Base-by-base conservation (phyloP, 2,113 vertebrate genomes). In the Aplodontia rufa region DNA sequence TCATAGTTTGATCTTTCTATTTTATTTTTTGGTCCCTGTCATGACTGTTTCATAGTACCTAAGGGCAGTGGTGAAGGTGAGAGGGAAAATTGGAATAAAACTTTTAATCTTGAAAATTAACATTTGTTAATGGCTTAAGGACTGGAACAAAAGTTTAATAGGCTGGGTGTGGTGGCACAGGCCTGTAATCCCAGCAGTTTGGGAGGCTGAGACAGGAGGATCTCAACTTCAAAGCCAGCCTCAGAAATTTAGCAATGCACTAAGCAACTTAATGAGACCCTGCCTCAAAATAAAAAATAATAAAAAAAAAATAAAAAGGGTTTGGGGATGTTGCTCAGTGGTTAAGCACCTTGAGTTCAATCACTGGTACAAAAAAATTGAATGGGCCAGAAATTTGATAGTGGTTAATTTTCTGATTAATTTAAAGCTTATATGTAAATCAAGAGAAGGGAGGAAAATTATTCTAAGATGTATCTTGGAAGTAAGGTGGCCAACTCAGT, bases 381-480 rank as follows among this genome's bases (percentile, higher is more conserved):
- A 72, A 79, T 22, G 69, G 69, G 37, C 45, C 76, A 91, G 49
- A 92, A 89, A 84, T 20, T 17, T 40, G n/a, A n/a, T 30, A 24
- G 1, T 45, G 51, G 28, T 51, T 64, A 87, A 78, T 60, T 93
- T 94, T n/a, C 7, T n/a, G 60, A 28, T 60, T 64, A 87, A 82
- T 66, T 93, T 94, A 47, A 5, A 94, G n/a, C 47, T 76, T 80
- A n/a, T 47, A 82, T 49, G 22, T 96, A 79, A 96, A 95, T 94
- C 94, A 79, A 95, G 60, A 68, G 64, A 83, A 86, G 37, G 42
- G 40, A 95, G 47, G 16, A 69, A 86, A 87, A 82, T 81, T 96
- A 47, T 88, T 92, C 82, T 79, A 69, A 51, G 35, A 79, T 75
- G 0, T 72, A 85, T 74, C 40, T 90, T 94, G 84, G 53, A 89